phyloP scores from a whole-genome alignment of 2,113 vertebrate genomes.

The Heliornis fulica region DNA sequence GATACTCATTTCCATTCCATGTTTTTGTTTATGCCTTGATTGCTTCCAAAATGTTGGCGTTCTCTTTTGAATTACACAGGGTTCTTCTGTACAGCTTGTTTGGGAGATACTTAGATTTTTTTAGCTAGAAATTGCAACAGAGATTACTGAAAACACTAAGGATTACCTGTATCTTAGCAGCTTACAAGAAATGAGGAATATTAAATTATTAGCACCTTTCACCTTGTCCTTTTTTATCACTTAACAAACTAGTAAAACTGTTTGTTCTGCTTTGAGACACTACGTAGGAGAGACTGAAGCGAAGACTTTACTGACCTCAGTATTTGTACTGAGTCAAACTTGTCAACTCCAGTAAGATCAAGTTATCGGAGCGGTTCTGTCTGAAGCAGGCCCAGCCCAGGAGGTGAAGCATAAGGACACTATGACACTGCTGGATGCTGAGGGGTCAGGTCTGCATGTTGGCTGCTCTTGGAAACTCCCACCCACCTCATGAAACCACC shows the following conservation, averaged over 20 bases:
- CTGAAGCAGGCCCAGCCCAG: neutral
- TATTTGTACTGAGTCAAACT: neutral
- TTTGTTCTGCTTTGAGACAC: neutral
- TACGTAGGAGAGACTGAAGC: neutral
- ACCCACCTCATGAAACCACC: neutral
- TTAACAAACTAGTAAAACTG: neutral
- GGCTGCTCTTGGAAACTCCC: neutral
- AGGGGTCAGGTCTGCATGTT: neutral
- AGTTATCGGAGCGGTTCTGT: neutral
- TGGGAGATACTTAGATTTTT: neutral
- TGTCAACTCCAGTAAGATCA: neutral
- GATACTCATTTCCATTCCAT: slow-evolving; percentile 30
- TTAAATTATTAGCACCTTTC: neutral
- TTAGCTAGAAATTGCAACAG: neutral
- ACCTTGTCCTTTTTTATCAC: neutral
- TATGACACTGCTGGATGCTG: neutral
- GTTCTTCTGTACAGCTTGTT: neutral
- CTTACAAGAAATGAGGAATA: neutral
- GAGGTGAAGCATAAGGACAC: neutral
- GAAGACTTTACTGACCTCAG: neutral
- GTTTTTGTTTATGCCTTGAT: neutral
- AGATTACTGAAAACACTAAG: neutral
- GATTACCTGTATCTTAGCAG: neutral
- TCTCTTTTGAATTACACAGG: neutral
- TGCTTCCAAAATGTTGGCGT: neutral